Base-by-base conservation (phyloP, 2,113 vertebrate species). In the Cyanistes caeruleus region DNA sequence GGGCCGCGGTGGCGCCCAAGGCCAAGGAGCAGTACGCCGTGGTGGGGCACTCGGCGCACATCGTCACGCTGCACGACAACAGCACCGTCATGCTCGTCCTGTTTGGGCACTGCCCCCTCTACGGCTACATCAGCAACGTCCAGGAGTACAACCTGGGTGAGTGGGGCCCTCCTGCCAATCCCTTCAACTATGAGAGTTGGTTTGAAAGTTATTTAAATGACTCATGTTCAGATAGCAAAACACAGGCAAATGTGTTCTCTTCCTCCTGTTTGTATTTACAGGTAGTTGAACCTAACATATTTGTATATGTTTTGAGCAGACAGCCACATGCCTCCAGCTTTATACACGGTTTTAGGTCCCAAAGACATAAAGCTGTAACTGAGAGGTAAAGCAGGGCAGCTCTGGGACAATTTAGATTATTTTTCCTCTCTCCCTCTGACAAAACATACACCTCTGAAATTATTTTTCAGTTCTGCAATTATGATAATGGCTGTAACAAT, bases 101-200 rank as follows among this genome's bases (percentile, higher is more conserved):
- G 92, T 99, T 99, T 1, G 99, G 99, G 35, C 99, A 99, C 97
- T 99, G 99, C 51, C 99, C 99, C 59, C 98, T 99, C 20, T 99
- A 99, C 0, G 99, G 99, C 5, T 99, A 99, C 90, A 98, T 99
- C 98, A 99, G 99, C 98, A 98, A 95, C 12, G 98, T 99, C 56
- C 99, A 99, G 97, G 98, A 99, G 82, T 99, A 99, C 97, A 98
- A 99, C 92, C 96, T 99, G 23, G 97, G 99, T 99, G 94, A 97
- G 99, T 97, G 20, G 55, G 35, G 10, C 28, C 39, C 43, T 65
- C 23, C 30, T 69, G 19, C 20, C 9, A 0, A 13, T 14, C 1
- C 0, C 35, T 51, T 23, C 22, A 8, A 0, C 13, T 43, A 15
- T 27, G 6, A 11, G 28, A 8, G 19, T 7, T 46, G 5, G 2